Percentiles rank a stretch among this genome's conserved stretches.
These are phyloP conservation scores for Pangasius krempfi DNA, from an alignment of 2,797 vertebrate genomes.

Conservation along the genomic window DNA sequence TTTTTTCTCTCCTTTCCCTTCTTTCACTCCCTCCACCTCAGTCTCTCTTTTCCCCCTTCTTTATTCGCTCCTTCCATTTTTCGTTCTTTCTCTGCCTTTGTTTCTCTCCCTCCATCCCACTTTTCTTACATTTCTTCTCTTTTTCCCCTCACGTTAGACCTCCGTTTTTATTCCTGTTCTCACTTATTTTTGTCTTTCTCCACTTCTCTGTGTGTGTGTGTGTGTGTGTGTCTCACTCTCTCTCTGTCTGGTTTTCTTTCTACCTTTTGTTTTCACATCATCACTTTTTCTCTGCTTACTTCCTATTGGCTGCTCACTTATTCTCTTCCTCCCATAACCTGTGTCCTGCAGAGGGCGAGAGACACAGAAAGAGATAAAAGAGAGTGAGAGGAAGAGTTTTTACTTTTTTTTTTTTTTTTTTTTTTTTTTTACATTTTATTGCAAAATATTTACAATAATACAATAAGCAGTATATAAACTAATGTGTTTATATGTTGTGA, in stretches of 20 bases:
- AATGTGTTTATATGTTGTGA: not conserved
- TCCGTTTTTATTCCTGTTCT: not conserved
- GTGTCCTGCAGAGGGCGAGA: conserved; percentile 7
- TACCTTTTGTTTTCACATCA: not conserved
- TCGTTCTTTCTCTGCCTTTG: not conserved
- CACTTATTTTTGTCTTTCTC: not conserved
- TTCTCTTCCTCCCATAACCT: not conserved
- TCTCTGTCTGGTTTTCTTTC: not conserved
- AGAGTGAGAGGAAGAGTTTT: conserved; percentile 11
- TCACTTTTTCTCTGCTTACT: not conserved
- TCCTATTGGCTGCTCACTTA: not conserved
- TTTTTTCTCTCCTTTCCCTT: not conserved
- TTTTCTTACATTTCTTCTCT: not conserved
- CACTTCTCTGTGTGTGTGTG: not conserved
- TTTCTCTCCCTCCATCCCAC: conserved; percentile 8
- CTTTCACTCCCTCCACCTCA: no score
- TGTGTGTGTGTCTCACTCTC: not conserved
- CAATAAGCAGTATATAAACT: not conserved
- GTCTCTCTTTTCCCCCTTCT: not conserved
- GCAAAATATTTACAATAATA: not conserved
- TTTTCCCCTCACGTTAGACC: not conserved
- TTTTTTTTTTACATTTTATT: not conserved
- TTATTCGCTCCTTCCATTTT: not conserved
- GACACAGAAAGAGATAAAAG: conserved; percentile 21
- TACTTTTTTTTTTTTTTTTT: not conserved